Evolutionary conservation across 2,888 invertebrate species (phyloP), one percentile per base, ranked within the genome.

Genomic region (Rambutsinella grinnellia): DNA sequence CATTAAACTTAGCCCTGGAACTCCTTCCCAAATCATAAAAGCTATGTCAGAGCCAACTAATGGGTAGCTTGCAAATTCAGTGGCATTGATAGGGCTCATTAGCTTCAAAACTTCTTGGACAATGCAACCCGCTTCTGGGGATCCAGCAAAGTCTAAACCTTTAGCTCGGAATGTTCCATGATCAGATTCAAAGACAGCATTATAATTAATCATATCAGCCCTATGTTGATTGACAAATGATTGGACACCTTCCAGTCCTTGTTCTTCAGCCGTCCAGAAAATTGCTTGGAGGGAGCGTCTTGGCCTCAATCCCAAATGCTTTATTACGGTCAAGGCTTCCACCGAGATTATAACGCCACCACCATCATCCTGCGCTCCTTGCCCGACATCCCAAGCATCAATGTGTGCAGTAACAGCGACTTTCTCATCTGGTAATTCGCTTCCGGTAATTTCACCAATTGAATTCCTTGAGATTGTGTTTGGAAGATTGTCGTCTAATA

Each of bases 201-300:
- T 51, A 57, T 71, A 77, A 3, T 69, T 74, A 3, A 13, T n/a
- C 69, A 77, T 10, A 1, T 67, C 67, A 0, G 93, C 21, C 1
- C 17, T 2, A 51, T 77, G 77, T n/a, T 60, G 23, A 2, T 61
- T 49, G 0, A 77, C 53, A 23, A 71, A 77, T 0, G 89, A 90
- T 21, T 86, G 79, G 0, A 92, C 92, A 36, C 79, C 79, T 44
- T 27, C 24, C 1, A 79, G 36, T 23, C 93, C 94, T 78, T 90
- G 87, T 87, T 94, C 94, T 87, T 95, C 94, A 0, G 90, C 91
- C 0, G 94, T 94, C 94, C 94, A 95, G 83, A 94, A 87, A 70
- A 94, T 91, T 19, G 92, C 88, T 83, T 91, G 89, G 44, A 95
- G 85, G 0, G 94, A 94, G 84, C 94, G 88, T 84, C 89, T 91